Percentiles rank a stretch among this genome's conserved stretches.
Evolutionary conservation across 2,113 vertebrate species (phyloP).

Genomic region (Tragelaphus buxtoni): DNA sequence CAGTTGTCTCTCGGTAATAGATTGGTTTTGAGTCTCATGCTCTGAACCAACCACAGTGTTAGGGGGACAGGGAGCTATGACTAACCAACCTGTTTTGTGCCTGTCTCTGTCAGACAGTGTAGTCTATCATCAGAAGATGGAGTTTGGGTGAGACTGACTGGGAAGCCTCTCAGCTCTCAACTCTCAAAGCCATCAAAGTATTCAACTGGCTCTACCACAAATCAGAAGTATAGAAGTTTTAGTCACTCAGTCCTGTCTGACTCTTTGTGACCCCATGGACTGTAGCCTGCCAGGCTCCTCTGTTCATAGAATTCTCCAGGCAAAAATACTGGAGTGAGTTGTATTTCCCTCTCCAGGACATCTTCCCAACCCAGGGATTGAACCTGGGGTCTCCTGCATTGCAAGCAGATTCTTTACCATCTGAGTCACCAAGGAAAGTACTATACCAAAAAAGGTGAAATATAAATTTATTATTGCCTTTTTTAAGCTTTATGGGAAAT

Average conservation of each 20-base stretch:
- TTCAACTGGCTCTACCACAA: neutral
- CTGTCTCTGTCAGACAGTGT: neutral
- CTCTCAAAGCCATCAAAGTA: neutral
- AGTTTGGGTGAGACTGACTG: neutral
- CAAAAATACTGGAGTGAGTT: neutral
- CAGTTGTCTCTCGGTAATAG: neutral
- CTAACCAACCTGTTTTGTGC: neutral
- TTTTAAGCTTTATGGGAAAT: neutral
- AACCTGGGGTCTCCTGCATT: neutral
- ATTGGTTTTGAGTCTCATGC: neutral
- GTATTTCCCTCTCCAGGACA: neutral
- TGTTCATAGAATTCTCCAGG: neutral
- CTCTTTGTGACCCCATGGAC: neutral
- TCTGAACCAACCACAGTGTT: neutral
- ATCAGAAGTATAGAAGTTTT: neutral
- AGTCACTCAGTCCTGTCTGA: neutral
- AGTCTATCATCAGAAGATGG: neutral
- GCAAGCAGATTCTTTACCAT: neutral
- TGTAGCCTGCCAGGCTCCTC: neutral
- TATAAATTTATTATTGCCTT: neutral
- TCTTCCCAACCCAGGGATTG: neutral
- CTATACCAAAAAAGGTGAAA: neutral
- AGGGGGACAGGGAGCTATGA: neutral
- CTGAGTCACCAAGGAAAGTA: neutral
- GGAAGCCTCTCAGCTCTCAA: neutral